These are phyloP conservation scores for Holacanthus passer DNA, from an alignment of 2,113 vertebrate species.

Conservation along the genomic window DNA sequence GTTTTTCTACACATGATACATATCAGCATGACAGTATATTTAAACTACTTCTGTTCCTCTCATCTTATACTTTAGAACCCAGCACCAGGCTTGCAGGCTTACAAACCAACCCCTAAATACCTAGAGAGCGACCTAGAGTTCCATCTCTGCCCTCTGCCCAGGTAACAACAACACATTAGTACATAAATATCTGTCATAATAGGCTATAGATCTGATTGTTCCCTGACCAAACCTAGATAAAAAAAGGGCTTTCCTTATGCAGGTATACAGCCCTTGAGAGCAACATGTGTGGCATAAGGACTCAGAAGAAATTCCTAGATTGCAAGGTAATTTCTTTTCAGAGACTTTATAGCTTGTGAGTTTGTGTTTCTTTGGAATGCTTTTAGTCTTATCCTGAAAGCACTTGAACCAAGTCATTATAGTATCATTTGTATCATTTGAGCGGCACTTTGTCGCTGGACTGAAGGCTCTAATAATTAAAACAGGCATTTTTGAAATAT, in stretches of 20 bases:
- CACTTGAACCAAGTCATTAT: neutral
- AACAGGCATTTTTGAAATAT: neutral
- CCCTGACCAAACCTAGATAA: neutral
- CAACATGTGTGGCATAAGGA: conserved; percentile 62
- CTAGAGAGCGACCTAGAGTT: conserved; percentile 88
- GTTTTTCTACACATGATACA: neutral
- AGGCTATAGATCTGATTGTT: neutral
- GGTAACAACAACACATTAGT: conserved; percentile 23
- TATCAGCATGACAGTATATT: neutral
- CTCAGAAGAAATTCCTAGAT: conserved; percentile 86
- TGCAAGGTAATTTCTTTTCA: conserved; percentile 79
- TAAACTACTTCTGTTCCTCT: neutral
- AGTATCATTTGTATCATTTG: neutral
- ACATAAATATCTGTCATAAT: neutral
- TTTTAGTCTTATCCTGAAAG: conserved; percentile 8
- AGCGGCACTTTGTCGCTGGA: neutral
- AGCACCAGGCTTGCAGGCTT: conserved; percentile 86
- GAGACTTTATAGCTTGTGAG: neutral
- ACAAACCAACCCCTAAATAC: conserved; percentile 85
- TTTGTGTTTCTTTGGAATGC: neutral
- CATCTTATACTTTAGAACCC: conserved; percentile 86
- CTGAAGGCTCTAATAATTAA: neutral
- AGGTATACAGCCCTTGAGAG: conserved; percentile 80
- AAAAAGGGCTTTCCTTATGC: neutral
- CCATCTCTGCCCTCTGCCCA: conserved; percentile 90